phyloP scores from a whole-genome alignment of 1,140 invertebrate genomes.

The Drosophila bocki region DNA sequence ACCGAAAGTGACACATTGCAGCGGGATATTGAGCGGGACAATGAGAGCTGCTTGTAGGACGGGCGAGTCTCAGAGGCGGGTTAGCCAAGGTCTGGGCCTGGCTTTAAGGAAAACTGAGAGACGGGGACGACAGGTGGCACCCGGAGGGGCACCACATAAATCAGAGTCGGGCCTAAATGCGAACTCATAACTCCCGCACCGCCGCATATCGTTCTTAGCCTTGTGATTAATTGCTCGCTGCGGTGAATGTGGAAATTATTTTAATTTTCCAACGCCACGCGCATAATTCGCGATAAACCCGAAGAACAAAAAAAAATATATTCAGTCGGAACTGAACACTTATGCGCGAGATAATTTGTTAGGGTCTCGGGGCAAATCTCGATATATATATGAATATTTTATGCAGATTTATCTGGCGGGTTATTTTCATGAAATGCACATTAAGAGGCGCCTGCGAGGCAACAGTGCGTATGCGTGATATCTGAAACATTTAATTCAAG shows the following conservation, averaged over 20 bases:
- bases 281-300: constrained; percentile 67
- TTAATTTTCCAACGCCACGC: constrained; percentile 60
- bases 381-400: constrained; percentile 44
- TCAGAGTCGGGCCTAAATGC: constrained; percentile 44
- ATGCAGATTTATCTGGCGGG: constrained; percentile 19
- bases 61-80: neutral
- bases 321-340: constrained; percentile 60
- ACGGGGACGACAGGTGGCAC: constrained; percentile 37
- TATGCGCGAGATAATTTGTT: constrained; percentile 57
- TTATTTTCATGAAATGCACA: constrained; percentile 72
- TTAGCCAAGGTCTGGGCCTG: neutral
- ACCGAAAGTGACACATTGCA: constrained; percentile 66
- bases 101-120: neutral
- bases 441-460: constrained; percentile 49
- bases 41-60: constrained; percentile 11
- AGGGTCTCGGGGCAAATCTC: constrained; percentile 11
- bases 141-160: constrained; percentile 37
- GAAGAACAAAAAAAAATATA: constrained; percentile 21
- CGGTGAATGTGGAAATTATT: constrained; percentile 79
- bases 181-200: constrained; percentile 61
- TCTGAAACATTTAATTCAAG: constrained; percentile 65
- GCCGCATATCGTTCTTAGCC: constrained; percentile 56
- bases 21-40: constrained; percentile 20
- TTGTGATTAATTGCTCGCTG: constrained; percentile 75
- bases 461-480: constrained; percentile 72